phyloP scores from a whole-genome alignment of 2,888 invertebrate genomes.

The Anagyrus pseudococci region DNA sequence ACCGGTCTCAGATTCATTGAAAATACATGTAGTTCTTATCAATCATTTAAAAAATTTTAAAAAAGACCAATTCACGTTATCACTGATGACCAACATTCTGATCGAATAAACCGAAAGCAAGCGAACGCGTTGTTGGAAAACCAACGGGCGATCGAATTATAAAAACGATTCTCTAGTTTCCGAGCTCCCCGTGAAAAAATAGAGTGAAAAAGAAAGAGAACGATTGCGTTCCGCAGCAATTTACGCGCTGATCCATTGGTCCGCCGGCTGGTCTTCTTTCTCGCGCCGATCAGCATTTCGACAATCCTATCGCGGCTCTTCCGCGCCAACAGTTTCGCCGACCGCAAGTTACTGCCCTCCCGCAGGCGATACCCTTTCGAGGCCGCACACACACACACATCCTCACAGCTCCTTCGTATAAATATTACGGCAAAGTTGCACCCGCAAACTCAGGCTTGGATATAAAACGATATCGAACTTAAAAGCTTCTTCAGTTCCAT shows the following conservation, averaged over 20 bases:
- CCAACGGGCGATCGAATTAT: background rate
- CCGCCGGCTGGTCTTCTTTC: background rate
- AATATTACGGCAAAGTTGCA: slow-evolving; percentile 43
- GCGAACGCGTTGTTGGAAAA: background rate
- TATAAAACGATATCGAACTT: slow-evolving; percentile 14
- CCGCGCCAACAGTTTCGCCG: slow-evolving; percentile 30
- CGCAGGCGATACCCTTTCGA: too few relatives aligned
- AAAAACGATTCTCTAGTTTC: too few relatives aligned
- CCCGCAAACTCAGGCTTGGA: background rate
- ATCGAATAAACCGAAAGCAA: background rate
- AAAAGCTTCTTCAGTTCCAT: background rate
- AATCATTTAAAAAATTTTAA: too few relatives aligned
- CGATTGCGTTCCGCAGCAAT: slow-evolving; percentile 17
- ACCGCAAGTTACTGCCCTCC: slow-evolving; percentile 23
- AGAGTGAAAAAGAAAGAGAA: background rate
- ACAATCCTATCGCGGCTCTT: slow-evolving; percentile 40
- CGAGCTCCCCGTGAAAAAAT: too few relatives aligned
- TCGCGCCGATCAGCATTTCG: slow-evolving; percentile 35
- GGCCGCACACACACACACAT: slow-evolving; percentile 8
- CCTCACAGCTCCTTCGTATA: slow-evolving; percentile 33
- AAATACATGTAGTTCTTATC: background rate
- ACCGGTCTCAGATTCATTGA: background rate
- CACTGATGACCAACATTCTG: too few relatives aligned
- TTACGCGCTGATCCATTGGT: background rate
- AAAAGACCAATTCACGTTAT: too few relatives aligned